phyloP scores from a whole-genome alignment of 2,888 invertebrate genomes.

The Tipula lateralis region DNA sequence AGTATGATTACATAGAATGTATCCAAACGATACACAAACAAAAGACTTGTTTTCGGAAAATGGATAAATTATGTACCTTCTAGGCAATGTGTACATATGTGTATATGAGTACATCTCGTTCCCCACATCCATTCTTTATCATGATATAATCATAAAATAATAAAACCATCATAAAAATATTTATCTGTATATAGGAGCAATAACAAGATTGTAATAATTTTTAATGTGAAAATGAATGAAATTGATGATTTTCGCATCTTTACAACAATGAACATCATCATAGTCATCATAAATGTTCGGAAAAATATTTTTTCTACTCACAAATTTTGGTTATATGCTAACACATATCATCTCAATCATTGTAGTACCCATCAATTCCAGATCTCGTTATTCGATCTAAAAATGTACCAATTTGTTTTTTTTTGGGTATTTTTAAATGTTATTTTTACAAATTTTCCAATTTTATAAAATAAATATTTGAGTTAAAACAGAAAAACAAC shows the following conservation, averaged over 20 bases:
- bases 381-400: not conserved
- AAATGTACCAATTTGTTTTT: not conserved
- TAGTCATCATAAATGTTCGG: not conserved
- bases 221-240: slow-evolving; percentile 15
- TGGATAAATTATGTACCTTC: not conserved
- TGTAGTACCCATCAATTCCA: not conserved
- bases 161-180: slow-evolving; percentile 4
- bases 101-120: not conserved
- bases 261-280: not conserved
- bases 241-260: not conserved
- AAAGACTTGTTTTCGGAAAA: not conserved
- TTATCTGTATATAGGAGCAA: not conserved
- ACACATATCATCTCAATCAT: not conserved
- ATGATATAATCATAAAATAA: not conserved
- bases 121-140: not conserved
- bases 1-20: not conserved
- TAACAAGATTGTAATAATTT: slow-evolving; percentile 20
- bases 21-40: not conserved
- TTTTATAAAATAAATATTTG: slow-evolving; percentile 19
- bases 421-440: not conserved
- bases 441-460: slow-evolving; percentile 6
- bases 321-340: not conserved
- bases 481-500: not conserved
- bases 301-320: not conserved
- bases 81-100: not conserved